phyloP scores from a whole-genome alignment of 1,140 invertebrate species.

The Dreissena rostriformis region DNA sequence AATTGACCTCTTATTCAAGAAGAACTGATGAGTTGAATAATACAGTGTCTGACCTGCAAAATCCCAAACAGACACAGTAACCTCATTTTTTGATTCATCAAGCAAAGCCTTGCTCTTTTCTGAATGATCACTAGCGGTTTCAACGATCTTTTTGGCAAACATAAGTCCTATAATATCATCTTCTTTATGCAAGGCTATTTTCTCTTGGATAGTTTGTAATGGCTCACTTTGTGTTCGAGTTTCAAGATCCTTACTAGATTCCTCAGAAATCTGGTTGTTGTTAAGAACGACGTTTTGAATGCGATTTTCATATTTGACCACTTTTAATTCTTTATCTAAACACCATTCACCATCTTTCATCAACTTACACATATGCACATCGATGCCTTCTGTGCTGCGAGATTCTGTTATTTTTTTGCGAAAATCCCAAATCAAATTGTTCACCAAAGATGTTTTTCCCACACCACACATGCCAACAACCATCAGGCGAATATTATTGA shows the following conservation, averaged over 20 bases:
- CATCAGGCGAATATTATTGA: conserved; percentile 31
- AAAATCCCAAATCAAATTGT: conserved; percentile 8
- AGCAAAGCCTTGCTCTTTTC: background rate
- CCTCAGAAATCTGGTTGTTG: background rate
- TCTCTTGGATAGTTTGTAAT: background rate
- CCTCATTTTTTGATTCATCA: background rate
- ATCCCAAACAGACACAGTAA: conserved; percentile 32
- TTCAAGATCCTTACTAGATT: background rate
- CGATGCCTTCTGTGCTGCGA: background rate
- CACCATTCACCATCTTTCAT: background rate
- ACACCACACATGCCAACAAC: conserved; percentile 40
- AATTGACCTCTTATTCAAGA: conserved; percentile 34
- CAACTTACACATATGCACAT: background rate
- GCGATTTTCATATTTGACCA: background rate
- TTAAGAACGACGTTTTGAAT: background rate
- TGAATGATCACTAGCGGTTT: background rate
- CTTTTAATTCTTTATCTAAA: background rate
- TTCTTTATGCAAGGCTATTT: background rate
- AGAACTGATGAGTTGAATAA: conserved; percentile 48
- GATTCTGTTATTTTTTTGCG: background rate
- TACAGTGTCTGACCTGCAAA: conserved; percentile 44
- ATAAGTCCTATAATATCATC: background rate
- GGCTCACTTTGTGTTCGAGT: background rate
- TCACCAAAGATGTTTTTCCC: conserved; percentile 40
- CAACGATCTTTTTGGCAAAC: background rate